Conservation (phyloP, 2,113 vertebrate genomes). For the Myanophis thanlyinensis region DNA sequence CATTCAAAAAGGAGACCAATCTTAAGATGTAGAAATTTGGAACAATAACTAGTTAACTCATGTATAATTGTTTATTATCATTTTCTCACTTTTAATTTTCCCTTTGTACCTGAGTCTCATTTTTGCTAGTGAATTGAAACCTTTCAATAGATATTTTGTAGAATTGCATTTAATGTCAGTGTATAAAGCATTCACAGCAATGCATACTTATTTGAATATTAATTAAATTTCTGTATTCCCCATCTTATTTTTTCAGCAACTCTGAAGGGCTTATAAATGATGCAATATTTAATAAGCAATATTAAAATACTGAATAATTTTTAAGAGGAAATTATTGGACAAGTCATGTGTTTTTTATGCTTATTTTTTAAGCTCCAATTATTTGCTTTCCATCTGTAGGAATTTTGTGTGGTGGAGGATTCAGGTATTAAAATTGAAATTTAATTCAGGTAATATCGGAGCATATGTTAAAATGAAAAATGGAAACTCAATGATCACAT, state of each 20-base stretch:
- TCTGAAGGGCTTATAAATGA: too few species aligned
- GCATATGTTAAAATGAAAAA: background rate
- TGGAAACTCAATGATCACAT: background rate
- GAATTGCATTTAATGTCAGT: background rate
- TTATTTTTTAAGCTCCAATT: background rate
- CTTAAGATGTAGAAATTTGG: background rate
- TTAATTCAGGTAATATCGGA: background rate
- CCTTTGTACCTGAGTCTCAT: background rate
- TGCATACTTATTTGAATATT: background rate
- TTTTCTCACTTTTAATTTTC: background rate
- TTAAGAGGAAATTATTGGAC: background rate
- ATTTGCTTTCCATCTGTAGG: background rate
- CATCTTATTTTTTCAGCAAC: too few species aligned
- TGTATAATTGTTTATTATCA: background rate
- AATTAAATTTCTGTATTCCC: too few species aligned
- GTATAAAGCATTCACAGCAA: background rate
- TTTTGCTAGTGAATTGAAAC: background rate
- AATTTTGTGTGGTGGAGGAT: background rate
- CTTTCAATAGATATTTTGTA: background rate
- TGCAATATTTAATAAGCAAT: background rate
- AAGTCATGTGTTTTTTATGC: background rate
- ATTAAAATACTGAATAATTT: background rate
- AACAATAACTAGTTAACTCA: background rate
- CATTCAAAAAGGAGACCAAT: background rate
- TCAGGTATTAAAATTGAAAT: background rate